Percentiles rank a stretch among this genome's conserved stretches.
These are phyloP conservation scores for Notothenia rossii DNA, from an alignment of 2,113 vertebrate species.

Conservation along the genomic window DNA sequence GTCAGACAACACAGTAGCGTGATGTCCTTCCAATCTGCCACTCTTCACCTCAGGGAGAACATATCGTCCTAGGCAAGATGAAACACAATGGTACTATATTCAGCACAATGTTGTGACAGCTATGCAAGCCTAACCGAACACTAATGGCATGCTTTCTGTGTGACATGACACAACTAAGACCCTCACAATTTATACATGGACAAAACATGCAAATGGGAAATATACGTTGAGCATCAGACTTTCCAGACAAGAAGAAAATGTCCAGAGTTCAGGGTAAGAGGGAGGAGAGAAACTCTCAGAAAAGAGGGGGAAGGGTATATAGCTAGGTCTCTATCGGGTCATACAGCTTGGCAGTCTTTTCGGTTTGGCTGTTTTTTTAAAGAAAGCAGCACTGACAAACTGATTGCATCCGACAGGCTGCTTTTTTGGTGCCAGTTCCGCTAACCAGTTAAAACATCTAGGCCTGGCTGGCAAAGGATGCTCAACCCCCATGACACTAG, in stretches of 20 bases:
- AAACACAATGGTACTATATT: conserved; percentile 49
- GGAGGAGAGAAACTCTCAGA: conserved; percentile 5
- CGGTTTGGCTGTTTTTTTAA: conserved; percentile 53
- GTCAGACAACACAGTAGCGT: conserved; percentile 11
- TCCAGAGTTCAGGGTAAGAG: conserved; percentile 11
- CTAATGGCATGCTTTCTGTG: conserved; percentile 38
- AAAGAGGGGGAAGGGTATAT: conserved; percentile 15
- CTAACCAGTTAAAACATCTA: conserved; percentile 67
- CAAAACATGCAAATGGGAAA: neutral
- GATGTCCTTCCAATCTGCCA: conserved; percentile 40
- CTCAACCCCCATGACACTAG: conserved; percentile 8
- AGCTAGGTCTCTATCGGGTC: conserved; percentile 44
- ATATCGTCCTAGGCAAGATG: conserved; percentile 38
- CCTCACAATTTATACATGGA: neutral
- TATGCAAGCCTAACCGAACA: conserved; percentile 30
- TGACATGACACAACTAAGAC: conserved; percentile 25
- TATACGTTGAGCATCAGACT: neutral
- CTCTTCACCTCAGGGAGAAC: conserved; percentile 27
- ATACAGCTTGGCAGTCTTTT: conserved; percentile 61
- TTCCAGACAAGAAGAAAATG: conserved; percentile 7
- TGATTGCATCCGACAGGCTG: conserved; percentile 79
- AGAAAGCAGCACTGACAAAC: conserved; percentile 56
- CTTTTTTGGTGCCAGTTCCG: conserved; percentile 63
- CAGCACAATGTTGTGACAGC: conserved; percentile 26
- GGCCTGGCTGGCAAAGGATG: conserved; percentile 51